Evolutionary conservation across 2,113 vertebrate species (phyloP).

Genomic region (Bubo scandiacus): DNA sequence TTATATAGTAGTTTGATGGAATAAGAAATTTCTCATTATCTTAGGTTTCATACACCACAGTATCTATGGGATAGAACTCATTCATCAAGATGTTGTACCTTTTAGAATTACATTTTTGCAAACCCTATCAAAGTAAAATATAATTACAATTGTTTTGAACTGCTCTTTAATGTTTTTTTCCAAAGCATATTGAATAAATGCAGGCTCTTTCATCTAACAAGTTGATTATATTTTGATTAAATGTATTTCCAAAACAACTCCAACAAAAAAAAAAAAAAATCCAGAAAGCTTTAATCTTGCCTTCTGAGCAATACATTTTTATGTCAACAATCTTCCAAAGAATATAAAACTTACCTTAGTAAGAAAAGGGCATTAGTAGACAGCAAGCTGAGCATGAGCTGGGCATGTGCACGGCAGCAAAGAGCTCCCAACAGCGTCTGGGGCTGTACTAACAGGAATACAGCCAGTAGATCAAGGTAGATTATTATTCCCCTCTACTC

Average conservation of each 20-base stretch:
- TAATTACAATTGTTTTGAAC: constrained; percentile 41
- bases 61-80: background rate
- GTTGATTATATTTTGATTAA: constrained; percentile 48
- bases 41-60: background rate
- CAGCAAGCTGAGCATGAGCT: background rate
- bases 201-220: constrained; percentile 41
- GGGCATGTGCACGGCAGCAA: background rate
- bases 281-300: constrained; percentile 43
- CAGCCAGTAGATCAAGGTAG: background rate
- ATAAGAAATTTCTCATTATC: background rate
- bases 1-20: background rate
- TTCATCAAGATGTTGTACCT: background rate
- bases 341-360: constrained; percentile 5
- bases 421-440: background rate
- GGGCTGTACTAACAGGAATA: background rate
- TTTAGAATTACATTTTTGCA: background rate
- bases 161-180: background rate
- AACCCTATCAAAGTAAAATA: constrained; percentile 29
- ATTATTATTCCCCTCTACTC: background rate
- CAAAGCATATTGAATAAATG: constrained; percentile 32
- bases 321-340: constrained; percentile 46
- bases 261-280: background rate
- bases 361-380: background rate
- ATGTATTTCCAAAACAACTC: constrained; percentile 39
- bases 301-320: constrained; percentile 16